Evolutionary conservation across 2,888 invertebrate genomes (phyloP), one percentile per base, ranked within the genome.

Genomic region (Heliconius sara): DNA sequence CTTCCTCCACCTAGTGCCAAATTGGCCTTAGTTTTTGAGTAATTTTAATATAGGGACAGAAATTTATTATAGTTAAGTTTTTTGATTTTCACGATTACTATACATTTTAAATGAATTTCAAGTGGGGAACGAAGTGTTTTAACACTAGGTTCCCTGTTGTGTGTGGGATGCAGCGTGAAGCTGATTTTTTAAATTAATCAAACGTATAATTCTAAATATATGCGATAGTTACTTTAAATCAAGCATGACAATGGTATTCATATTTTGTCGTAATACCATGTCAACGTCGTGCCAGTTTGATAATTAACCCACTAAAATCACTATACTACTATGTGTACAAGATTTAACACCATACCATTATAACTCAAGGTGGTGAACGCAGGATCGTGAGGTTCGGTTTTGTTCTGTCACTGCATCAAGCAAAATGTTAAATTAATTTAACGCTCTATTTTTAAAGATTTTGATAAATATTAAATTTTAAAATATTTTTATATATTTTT

Each of bases 281-380:
- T 70, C 70, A 34, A 25, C 43, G 43, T 70, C 70, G 43, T 47
- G 43, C 7, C 30, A 70, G 7, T 70, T 47, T 19, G 43, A 47
- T 70, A 70, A 70, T 70, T 43, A 16, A 16, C 25, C 25, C 43
- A 25, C 70, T 70, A 47, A 43, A 70, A 47, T 70, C 13, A 47
- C 25, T 47, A 70, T 43, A 47, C 25, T 43, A 27, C 19, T 47
- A 70, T 43, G 70, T 25, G 47, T 43, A 70, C 43, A 70, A 43
- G 19, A 3, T 25, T 27, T 70, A 70, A 70, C 70, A 25, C 43
- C 16, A 25, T 70, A 70, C 47, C 25, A 70, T 70, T 70, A 70
- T 43, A 43, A 25, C 19, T 25, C 25, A 70, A 70, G 70, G 43
- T 25, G 16, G 43, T 34, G n/a, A 39, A 13, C 39, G 67, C 68